These are phyloP conservation scores for Anolis carolinensis DNA, from an alignment of 2,113 vertebrate genomes.

Conservation along the genomic window DNA sequence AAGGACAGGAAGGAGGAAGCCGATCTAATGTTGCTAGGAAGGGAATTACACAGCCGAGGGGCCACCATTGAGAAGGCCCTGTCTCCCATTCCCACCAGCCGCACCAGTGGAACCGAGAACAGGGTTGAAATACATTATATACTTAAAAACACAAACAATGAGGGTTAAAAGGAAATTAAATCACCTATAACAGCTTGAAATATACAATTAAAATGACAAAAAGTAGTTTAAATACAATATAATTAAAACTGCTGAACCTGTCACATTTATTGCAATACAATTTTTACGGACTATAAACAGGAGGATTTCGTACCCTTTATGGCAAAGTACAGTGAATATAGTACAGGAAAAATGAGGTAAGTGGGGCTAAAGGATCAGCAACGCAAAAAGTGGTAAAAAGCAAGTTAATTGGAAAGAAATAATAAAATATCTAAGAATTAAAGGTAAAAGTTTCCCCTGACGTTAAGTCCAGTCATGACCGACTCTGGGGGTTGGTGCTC, in stretches of 20 bases:
- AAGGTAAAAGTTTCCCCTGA: too few species aligned
- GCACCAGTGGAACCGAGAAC: too few species aligned
- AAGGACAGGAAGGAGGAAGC: too few species aligned
- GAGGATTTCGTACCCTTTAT: background rate
- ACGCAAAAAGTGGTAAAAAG: background rate
- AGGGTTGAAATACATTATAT: background rate
- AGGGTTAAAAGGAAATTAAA: background rate
- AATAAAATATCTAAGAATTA: too few species aligned
- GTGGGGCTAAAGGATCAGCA: background rate
- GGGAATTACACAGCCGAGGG: too few species aligned
- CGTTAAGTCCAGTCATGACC: too few species aligned
- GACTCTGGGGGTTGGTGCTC: too few species aligned
- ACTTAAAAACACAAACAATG: background rate
- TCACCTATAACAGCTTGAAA: background rate
- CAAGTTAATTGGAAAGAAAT: too few species aligned
- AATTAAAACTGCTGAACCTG: background rate
- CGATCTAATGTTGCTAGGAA: too few species aligned
- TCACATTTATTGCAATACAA: background rate
- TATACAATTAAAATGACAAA: background rate
- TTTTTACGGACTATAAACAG: background rate
- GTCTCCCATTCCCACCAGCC: too few species aligned
- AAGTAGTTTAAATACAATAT: background rate
- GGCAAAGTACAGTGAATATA: background rate
- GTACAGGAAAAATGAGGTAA: background rate
- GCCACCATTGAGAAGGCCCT: too few species aligned